Conservation (phyloP, 2,797 vertebrate species). For the Lepilemur ruficaudatus region DNA sequence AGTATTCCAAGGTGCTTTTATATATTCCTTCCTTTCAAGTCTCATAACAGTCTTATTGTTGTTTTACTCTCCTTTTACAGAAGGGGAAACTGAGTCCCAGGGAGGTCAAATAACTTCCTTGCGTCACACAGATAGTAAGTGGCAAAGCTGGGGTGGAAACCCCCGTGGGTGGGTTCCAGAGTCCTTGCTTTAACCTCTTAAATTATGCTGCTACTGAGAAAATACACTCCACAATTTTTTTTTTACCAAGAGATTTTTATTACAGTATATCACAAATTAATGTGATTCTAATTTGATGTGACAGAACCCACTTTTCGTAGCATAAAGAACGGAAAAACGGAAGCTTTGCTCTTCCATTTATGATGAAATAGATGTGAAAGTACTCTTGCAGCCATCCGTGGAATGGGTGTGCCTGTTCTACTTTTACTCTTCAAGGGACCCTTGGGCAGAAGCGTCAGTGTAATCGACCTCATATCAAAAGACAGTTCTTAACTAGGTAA, state of each 20-base stretch:
- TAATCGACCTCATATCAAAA: neutral
- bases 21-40: neutral
- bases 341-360: neutral
- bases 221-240: neutral
- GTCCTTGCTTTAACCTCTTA: neutral
- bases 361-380: neutral
- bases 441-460: neutral
- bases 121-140: neutral
- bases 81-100: neutral
- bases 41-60: neutral
- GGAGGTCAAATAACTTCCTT: neutral
- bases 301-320: neutral
- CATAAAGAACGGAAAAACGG: neutral
- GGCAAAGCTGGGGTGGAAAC: rapidly evolving
- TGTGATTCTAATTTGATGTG: neutral
- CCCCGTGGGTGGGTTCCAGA: rapidly evolving
- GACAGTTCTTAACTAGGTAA: neutral
- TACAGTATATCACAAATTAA: neutral
- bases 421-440: neutral
- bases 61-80: neutral
- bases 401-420: rapidly evolving
- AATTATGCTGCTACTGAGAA: neutral
- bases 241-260: neutral
- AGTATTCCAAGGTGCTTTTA: neutral
- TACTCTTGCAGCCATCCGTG: neutral